Conservation (phyloP, 2,888 invertebrate genomes). For the Pterobdella sp. region DNA sequence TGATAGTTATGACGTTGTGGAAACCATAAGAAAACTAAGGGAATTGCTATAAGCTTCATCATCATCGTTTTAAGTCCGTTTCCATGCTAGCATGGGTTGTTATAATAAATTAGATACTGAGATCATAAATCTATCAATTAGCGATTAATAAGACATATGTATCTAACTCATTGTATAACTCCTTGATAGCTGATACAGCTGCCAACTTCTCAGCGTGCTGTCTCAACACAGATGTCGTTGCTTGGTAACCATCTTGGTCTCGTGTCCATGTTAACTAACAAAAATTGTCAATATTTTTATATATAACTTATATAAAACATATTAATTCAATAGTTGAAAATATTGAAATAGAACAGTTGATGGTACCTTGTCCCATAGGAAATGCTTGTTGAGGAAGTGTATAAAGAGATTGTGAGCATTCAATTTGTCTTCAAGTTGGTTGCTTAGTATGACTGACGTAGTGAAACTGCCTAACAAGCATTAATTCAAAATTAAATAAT, state of each 20-base stretch:
- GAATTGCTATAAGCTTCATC: too few relatives aligned
- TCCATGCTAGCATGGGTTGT: neutral
- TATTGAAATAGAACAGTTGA: neutral
- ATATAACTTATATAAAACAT: neutral
- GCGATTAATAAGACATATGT: neutral
- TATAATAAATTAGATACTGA: neutral
- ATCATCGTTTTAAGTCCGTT: too few relatives aligned
- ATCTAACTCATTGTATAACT: conserved; percentile 58
- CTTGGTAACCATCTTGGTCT: conserved; percentile 52
- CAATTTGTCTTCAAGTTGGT: conserved; percentile 79
- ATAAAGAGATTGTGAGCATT: conserved; percentile 69
- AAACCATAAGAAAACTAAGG: too few relatives aligned
- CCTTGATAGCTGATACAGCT: conserved; percentile 65
- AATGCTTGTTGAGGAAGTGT: conserved; percentile 57
- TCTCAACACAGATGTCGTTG: conserved; percentile 59
- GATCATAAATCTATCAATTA: neutral
- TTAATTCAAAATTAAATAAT: neutral
- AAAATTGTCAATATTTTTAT: neutral
- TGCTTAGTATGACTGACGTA: conserved; percentile 71
- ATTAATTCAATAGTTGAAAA: neutral
- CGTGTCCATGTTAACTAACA: conserved; percentile 52
- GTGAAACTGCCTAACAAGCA: conserved; percentile 49
- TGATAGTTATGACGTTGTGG: too few relatives aligned
- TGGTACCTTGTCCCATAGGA: conserved; percentile 49
- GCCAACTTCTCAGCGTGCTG: conserved; percentile 73